Conservation (phyloP, 2,113 vertebrate species). For the Pelobates fuscus region DNA sequence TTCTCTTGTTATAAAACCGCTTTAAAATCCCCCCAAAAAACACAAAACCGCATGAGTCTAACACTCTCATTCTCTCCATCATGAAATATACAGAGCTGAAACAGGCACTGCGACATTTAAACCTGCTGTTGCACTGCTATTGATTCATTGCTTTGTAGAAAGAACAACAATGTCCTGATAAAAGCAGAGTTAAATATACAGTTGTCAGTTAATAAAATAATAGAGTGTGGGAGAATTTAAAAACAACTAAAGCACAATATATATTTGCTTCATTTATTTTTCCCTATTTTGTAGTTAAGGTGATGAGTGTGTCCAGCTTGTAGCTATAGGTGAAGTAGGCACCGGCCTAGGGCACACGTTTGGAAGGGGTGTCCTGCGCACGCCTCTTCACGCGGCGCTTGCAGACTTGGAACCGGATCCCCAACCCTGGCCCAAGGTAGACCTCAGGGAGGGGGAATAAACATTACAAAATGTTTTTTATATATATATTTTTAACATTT, state of each 20-base stretch:
- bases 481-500: too few species aligned
- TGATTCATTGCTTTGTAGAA: constrained; percentile 8
- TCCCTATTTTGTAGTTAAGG: background rate
- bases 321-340: too few species aligned
- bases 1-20: too few species aligned
- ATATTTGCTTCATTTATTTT: background rate
- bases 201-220: constrained; percentile 5
- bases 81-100: constrained; percentile 50
- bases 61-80: constrained; percentile 20
- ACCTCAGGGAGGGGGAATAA: too few species aligned
- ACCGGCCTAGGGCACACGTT: too few species aligned
- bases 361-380: too few species aligned
- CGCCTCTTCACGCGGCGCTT: too few species aligned
- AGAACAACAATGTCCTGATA: constrained; percentile 1
- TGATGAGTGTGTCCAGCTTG: background rate
- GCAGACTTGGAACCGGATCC: too few species aligned
- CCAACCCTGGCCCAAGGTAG: too few species aligned
- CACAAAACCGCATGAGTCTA: background rate
- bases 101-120: constrained; percentile 47
- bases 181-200: constrained; percentile 20
- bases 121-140: constrained; percentile 8
- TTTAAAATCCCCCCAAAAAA: too few species aligned
- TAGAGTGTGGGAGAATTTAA: background rate
- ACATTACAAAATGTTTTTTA: too few species aligned
- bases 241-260: background rate